A percentile compares a stretch with the other conserved stretches of the same genome.
Conservation (phyloP, 2,113 vertebrate species). For the Lutjanus erythropterus region DNA sequence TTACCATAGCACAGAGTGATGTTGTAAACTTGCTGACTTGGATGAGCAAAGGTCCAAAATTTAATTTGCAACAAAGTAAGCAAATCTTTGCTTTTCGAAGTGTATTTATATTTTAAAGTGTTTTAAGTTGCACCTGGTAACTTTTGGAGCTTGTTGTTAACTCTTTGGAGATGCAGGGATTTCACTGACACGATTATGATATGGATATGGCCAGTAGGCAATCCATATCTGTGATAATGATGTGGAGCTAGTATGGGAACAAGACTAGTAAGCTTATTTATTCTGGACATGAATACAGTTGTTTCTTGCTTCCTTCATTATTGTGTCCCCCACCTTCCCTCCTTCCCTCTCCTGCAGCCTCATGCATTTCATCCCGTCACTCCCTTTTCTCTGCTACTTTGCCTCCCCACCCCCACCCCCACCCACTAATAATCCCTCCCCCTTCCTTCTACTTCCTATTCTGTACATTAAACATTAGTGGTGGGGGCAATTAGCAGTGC, state of each 20-base stretch:
- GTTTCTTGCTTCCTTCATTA: too few species aligned
- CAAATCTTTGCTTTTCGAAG: neutral
- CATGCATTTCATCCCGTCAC: neutral
- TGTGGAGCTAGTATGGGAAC: neutral
- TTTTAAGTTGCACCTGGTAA: neutral
- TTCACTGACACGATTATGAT: neutral
- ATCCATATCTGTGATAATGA: constrained; percentile 7
- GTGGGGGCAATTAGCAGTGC: constrained; percentile 85
- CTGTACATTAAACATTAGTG: constrained; percentile 88
- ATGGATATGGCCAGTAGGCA: neutral
- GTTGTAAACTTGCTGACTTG: too few species aligned
- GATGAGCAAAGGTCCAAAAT: neutral
- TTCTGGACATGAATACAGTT: constrained; percentile 2
- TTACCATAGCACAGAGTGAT: neutral
- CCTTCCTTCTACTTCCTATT: constrained; percentile 47
- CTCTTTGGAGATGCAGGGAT: neutral
- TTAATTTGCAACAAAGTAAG: neutral
- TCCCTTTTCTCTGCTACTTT: constrained; percentile 2
- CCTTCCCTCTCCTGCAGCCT: constrained; percentile 12
- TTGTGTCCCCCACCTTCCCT: too few species aligned
- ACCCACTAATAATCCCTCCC: constrained; percentile 2
- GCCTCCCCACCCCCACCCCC: neutral
- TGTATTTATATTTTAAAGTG: neutral
- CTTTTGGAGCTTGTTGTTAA: neutral
- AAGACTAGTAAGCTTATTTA: neutral